Evolutionary conservation across 2,888 invertebrate species (phyloP).

Genomic region (Matsumyia berberina): DNA sequence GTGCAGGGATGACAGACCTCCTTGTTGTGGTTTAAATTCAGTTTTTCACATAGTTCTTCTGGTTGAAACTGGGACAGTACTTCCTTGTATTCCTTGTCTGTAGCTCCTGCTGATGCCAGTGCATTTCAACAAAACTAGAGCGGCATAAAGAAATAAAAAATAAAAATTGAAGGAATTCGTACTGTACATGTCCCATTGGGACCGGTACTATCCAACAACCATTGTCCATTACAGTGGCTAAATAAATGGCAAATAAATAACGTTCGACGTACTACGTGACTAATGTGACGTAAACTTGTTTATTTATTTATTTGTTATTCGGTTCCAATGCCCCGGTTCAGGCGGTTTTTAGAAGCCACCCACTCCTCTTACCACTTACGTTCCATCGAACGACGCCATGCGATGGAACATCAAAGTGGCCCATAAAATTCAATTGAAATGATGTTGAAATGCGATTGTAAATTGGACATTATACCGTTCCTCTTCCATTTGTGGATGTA

Average conservation of each 20-base stretch:
- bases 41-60: no score
- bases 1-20: no score
- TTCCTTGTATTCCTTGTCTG: no score
- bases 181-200: not conserved
- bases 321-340: not conserved
- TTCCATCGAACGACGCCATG: not conserved
- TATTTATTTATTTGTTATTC: constrained; percentile 53
- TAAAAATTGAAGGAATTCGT: not conserved
- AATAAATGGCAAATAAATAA: constrained; percentile 56
- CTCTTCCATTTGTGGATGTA: constrained; percentile 68
- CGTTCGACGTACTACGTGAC: constrained; percentile 60
- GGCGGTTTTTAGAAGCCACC: not conserved
- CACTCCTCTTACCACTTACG: not conserved
- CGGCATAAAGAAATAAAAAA: not conserved
- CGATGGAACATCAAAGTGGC: constrained; percentile 53
- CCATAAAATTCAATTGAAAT: constrained; percentile 73
- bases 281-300: constrained; percentile 62
- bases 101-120: no score
- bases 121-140: no score
- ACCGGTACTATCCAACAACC: constrained; percentile 1
- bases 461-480: constrained; percentile 63
- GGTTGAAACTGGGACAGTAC: no score
- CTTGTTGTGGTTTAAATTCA: no score
- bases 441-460: constrained; percentile 71
- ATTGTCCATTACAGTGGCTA: constrained; percentile 51